These are phyloP conservation scores for Ecdyonurus torrentis DNA, from an alignment of 2,888 invertebrate species.

Conservation along the genomic window DNA sequence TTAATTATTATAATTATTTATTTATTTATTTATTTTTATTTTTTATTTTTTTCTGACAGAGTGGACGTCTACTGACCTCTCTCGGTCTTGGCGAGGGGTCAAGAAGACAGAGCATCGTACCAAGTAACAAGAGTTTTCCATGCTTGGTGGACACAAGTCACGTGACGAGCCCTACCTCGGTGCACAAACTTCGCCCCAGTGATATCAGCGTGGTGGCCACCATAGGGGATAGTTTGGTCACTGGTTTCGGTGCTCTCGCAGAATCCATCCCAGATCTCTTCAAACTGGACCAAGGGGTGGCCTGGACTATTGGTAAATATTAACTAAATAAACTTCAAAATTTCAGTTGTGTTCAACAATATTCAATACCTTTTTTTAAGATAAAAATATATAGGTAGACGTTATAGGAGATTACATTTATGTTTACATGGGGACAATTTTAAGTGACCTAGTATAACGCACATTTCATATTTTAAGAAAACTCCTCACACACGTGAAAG, in stretches of 20 bases:
- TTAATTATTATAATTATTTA: too few relatives aligned
- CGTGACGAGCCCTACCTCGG: not conserved
- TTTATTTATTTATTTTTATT: too few relatives aligned
- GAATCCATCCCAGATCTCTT: not conserved
- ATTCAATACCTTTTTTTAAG: too few relatives aligned
- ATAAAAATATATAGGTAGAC: too few relatives aligned
- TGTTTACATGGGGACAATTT: too few relatives aligned
- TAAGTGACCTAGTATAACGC: too few relatives aligned
- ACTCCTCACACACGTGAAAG: too few relatives aligned
- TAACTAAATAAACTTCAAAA: too few relatives aligned
- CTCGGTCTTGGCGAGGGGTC: not conserved
- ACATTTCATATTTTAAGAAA: too few relatives aligned
- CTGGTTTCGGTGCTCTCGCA: not conserved
- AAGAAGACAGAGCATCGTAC: not conserved
- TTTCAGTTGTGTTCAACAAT: too few relatives aligned
- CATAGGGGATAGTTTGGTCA: not conserved
- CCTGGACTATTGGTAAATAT: not conserved
- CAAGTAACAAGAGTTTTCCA: not conserved
- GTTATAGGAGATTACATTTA: too few relatives aligned
- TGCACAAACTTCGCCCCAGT: not conserved
- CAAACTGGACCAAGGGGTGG: not conserved
- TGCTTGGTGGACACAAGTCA: not conserved
- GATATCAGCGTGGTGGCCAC: conserved; percentile 1
- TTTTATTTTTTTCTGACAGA: too few relatives aligned
- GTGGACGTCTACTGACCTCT: not conserved